Percentiles rank a stretch among this genome's conserved stretches.
phyloP scores from a whole-genome alignment of 2,113 vertebrate genomes.

The Cinclus mexicanus region DNA sequence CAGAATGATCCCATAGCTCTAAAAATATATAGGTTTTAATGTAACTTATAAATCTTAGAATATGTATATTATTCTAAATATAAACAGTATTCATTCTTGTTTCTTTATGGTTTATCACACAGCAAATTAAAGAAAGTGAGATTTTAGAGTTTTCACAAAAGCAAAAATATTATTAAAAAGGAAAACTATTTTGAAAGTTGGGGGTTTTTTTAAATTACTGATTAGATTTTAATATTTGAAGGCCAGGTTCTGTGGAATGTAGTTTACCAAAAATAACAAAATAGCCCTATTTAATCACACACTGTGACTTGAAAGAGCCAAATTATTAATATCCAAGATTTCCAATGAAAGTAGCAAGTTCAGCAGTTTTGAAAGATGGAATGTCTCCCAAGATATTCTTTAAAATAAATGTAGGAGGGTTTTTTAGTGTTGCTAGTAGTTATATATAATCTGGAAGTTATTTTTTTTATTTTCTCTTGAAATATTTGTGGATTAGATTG shows the following conservation, averaged over 20 bases:
- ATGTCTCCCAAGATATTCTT: background rate
- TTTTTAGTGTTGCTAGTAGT: background rate
- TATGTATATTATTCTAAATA: background rate
- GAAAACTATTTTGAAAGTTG: background rate
- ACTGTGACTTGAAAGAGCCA: background rate
- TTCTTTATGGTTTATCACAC: background rate
- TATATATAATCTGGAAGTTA: background rate
- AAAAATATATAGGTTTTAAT: background rate
- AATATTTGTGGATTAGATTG: background rate
- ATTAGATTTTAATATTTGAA: background rate
- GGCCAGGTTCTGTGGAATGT: background rate
- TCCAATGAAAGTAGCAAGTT: background rate
- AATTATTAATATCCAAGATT: background rate
- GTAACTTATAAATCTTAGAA: background rate
- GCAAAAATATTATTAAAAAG: background rate
- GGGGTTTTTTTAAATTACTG: background rate
- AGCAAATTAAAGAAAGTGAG: background rate
- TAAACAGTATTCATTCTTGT: background rate
- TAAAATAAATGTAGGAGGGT: background rate
- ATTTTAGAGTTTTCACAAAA: background rate
- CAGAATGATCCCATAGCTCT: background rate
- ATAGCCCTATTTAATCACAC: background rate
- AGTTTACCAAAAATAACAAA: background rate
- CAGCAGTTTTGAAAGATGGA: background rate
- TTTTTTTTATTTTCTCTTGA: background rate